Conservation (phyloP, 2,888 invertebrate species). For the Nematopogon swammerdamellus region DNA sequence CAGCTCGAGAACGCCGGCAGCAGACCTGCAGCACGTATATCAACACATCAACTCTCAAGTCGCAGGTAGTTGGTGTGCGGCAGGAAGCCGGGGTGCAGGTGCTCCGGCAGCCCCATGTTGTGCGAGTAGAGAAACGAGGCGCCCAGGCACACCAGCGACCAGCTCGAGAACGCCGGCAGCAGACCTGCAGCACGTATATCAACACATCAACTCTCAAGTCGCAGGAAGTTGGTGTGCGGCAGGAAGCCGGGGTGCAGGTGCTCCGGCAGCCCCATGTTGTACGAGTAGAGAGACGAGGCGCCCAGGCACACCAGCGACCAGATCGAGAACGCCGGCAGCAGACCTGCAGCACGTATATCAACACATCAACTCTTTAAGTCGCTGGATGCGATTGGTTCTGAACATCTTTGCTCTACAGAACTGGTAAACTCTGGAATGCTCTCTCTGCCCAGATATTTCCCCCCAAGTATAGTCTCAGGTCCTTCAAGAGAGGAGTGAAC, state of each 20-base stretch:
- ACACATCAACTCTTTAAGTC: no score
- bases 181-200: constrained; percentile 50
- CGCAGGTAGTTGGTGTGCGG: constrained; percentile 84
- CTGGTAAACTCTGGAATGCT: no score
- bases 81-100: constrained; percentile 84
- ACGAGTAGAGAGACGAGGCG: constrained; percentile 86
- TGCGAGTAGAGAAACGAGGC: constrained; percentile 89
- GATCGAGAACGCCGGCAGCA: constrained; percentile 83
- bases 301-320: constrained; percentile 92
- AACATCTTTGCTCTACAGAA: no score
- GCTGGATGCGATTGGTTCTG: no score
- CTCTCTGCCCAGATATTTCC: no score
- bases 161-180: constrained; percentile 84
- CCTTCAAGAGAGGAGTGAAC: no score
- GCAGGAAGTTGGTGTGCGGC: constrained; percentile 82
- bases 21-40: constrained; percentile 47
- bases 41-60: no score
- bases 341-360: constrained; percentile 33
- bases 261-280: constrained; percentile 81
- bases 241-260: constrained; percentile 85
- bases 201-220: no score
- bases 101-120: constrained; percentile 78
- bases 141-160: constrained; percentile 88
- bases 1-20: constrained; percentile 88
- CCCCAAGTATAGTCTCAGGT: no score